Percentiles rank a stretch among this genome's conserved stretches.
Evolutionary conservation across 2,113 vertebrate genomes (phyloP).

Genomic region (Elephas maximus): DNA sequence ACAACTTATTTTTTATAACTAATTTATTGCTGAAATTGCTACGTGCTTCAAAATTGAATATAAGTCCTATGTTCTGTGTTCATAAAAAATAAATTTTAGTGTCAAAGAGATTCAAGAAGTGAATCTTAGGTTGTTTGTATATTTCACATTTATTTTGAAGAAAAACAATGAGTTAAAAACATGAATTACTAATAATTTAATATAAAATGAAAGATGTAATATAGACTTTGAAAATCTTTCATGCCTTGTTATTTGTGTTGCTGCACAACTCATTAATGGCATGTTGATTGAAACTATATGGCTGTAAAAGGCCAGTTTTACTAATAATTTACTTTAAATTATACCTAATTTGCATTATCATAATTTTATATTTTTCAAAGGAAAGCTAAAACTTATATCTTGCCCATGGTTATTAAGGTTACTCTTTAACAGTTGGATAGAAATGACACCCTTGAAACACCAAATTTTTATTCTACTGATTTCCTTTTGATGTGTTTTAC

Average conservation of each 20-base stretch:
- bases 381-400: not conserved
- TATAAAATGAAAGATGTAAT: not conserved
- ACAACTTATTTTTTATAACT: not conserved
- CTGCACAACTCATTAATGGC: not conserved
- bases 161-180: slow-evolving; percentile 19
- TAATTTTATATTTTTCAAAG: not conserved
- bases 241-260: not conserved
- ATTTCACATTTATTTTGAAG: not conserved
- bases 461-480: not conserved
- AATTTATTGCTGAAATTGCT: not conserved
- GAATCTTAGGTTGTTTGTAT: not conserved
- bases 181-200: not conserved
- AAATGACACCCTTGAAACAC: not conserved
- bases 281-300: not conserved
- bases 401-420: not conserved
- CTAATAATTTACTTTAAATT: slow-evolving; percentile 5
- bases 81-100: not conserved
- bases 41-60: slow-evolving; percentile 2
- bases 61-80: not conserved
- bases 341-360: not conserved
- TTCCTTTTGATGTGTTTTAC: not conserved
- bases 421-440: not conserved
- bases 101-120: not conserved
- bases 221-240: not conserved
- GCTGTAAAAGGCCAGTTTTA: not conserved